Evolutionary conservation across 2,888 invertebrate genomes (phyloP).

Genomic region (Trissolcus japonicus): DNA sequence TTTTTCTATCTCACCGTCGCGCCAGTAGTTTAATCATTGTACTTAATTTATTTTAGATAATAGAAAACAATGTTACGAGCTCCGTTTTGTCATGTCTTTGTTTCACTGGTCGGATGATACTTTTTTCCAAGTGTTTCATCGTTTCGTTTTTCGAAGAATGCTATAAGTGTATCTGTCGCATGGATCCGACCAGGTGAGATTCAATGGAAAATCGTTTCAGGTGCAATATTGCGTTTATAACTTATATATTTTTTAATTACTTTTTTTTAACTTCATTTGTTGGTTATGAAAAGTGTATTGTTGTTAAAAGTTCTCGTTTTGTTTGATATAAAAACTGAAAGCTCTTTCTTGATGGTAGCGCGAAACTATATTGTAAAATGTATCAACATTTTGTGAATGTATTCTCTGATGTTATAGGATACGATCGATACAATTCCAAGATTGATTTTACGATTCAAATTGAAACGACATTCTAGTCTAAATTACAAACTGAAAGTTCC

Average conservation of each 20-base stretch:
- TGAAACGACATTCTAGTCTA: slow-evolving; percentile 31
- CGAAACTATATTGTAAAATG: slow-evolving; percentile 5
- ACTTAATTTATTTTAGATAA: slow-evolving; percentile 71
- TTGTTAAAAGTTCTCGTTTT: slow-evolving; percentile 23
- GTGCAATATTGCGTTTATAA: slow-evolving; percentile 28
- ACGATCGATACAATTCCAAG: background rate
- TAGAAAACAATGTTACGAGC: slow-evolving; percentile 54
- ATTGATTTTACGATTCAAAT: background rate
- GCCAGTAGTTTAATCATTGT: slow-evolving; percentile 67
- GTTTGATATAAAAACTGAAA: slow-evolving; percentile 10
- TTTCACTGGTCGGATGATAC: slow-evolving; percentile 18
- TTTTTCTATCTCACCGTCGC: slow-evolving; percentile 58
- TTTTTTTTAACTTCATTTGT: slow-evolving; percentile 18
- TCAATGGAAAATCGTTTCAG: slow-evolving; percentile 23
- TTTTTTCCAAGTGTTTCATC: slow-evolving; percentile 21
- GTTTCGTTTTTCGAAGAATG: slow-evolving; percentile 16
- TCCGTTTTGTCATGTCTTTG: slow-evolving; percentile 40
- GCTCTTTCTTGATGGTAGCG: background rate
- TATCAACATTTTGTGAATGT: slow-evolving; percentile 7
- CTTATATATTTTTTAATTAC: slow-evolving; percentile 1
- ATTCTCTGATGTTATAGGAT: background rate
- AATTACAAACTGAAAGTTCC: slow-evolving; percentile 36
- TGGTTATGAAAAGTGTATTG: slow-evolving; percentile 23
- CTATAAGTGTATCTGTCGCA: slow-evolving; percentile 22
- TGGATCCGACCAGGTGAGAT: slow-evolving; percentile 5